Evolutionary conservation across 2,797 vertebrate species (phyloP), one percentile per base, ranked within the genome.

Genomic region (Loris lydekkerianus): DNA sequence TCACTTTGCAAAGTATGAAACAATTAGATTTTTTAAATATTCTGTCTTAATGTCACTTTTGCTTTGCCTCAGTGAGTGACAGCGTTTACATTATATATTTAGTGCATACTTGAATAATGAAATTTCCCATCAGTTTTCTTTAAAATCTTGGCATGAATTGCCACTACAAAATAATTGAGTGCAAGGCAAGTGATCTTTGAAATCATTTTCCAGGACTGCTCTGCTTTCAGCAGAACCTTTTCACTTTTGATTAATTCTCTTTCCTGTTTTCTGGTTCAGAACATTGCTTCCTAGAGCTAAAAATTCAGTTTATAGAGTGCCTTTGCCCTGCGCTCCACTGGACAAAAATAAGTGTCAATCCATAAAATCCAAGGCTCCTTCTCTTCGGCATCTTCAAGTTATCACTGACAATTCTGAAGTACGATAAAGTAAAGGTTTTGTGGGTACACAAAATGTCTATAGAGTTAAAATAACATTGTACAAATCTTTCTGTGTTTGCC

Each of bases 191-290:
- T 95, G 78, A 97, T 97, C 81, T 97, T 97, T 97, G 90, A 96
- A 98, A 97, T 97, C 0, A 69, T 95, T 97, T 98, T 97, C 84
- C 75, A 75, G 97, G 94, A 76, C 58, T 96, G n/a, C 77, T 97
- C 13, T 91, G 75, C 96, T 97, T 95, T 95, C 75, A 95, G 77
- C 69, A 97, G 85, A 94, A 95, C 80, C 84, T 97, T 98, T 98
- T 97, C 92, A 96, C 17, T 87, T 98, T 95, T 97, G 95, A 98
- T 97, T 98, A 97, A 97, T 97, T 94, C 85, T 89, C 94, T 56
- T 97, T 91, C 61, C 84, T 97, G 67, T 94, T 98, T 97, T 91
- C 80, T 97, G 40, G 23, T 97, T 97, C 75, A 97, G 92, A 96
- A 94, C 7, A 27, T 73, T 97, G 5, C 58, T 97, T 97, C 78